These are phyloP conservation scores for Sinotaia quadrata DNA, from an alignment of 2,888 invertebrate genomes.

Conservation along the genomic window DNA sequence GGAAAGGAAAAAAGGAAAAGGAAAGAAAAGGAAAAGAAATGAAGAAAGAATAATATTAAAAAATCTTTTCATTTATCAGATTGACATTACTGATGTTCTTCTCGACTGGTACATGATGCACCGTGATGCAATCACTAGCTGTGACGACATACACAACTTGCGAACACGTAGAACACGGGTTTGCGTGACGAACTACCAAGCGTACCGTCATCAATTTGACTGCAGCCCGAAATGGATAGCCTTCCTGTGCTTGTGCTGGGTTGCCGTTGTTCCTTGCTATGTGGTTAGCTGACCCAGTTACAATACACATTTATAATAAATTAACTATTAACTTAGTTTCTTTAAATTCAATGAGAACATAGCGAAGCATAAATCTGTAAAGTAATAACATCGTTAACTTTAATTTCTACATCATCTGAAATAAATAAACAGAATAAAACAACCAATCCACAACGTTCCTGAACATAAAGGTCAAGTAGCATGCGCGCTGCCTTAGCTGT, in stretches of 20 bases:
- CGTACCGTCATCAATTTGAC: conserved; percentile 40
- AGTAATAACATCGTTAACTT: too few relatives aligned
- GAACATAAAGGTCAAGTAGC: too few relatives aligned
- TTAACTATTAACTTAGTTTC: too few relatives aligned
- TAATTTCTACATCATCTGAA: too few relatives aligned
- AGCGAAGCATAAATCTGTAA: too few relatives aligned
- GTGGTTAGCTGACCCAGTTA: conserved; percentile 33
- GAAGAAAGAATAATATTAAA: background rate
- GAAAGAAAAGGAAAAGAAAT: background rate
- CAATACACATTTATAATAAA: too few relatives aligned
- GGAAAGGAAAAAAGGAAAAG: background rate
- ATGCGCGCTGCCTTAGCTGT: too few relatives aligned
- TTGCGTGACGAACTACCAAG: conserved; percentile 41
- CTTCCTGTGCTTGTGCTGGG: conserved; percentile 43
- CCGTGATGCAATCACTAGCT: conserved; percentile 41
- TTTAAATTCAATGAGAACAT: too few relatives aligned
- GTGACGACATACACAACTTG: conserved; percentile 42
- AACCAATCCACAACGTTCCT: too few relatives aligned
- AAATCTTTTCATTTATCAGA: conserved; percentile 11
- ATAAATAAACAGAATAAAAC: too few relatives aligned
- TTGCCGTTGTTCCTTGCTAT: conserved; percentile 41
- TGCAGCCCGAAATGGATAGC: conserved; percentile 43
- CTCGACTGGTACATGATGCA: conserved; percentile 41
- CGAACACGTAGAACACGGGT: conserved; percentile 37
- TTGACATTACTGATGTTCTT: conserved; percentile 38